A percentile compares a stretch with the other conserved stretches of the same genome.
Evolutionary conservation across 1,140 invertebrate species (phyloP).

Genomic region (Coptotermes formosanus): DNA sequence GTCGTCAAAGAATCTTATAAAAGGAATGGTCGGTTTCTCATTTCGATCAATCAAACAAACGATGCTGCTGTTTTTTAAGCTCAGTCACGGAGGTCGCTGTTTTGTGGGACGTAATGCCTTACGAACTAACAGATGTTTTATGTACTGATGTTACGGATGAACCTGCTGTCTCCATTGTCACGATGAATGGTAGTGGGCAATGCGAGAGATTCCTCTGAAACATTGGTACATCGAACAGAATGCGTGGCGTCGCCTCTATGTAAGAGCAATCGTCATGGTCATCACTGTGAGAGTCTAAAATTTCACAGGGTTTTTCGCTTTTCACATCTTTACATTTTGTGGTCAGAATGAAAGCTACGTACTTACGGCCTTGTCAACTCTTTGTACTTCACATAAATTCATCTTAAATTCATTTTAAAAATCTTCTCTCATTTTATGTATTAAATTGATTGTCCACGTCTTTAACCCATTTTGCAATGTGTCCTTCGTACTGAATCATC

Average conservation of each 20-base stretch:
- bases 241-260: too few species aligned
- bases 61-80: not conserved
- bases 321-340: not conserved
- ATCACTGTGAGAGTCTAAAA: too few species aligned
- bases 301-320: not conserved
- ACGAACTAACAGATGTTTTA: too few species aligned
- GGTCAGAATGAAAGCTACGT: not conserved
- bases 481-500: slow-evolving; percentile 8
- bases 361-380: not conserved
- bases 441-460: not conserved
- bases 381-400: not conserved
- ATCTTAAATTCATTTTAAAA: not conserved
- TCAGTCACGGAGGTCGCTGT: too few species aligned
- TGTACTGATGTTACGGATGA: too few species aligned
- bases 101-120: too few species aligned
- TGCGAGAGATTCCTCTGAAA: too few species aligned
- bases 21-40: not conserved
- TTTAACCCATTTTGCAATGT: not conserved
- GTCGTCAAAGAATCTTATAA: not conserved
- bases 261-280: too few species aligned
- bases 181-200: too few species aligned
- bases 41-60: not conserved
- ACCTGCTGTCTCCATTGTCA: too few species aligned
- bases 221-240: too few species aligned
- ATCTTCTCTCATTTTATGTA: not conserved